Evolutionary conservation across 2,888 invertebrate genomes (phyloP), one percentile per base, ranked within the genome.

Genomic region (Hirtodrosophila confusa): DNA sequence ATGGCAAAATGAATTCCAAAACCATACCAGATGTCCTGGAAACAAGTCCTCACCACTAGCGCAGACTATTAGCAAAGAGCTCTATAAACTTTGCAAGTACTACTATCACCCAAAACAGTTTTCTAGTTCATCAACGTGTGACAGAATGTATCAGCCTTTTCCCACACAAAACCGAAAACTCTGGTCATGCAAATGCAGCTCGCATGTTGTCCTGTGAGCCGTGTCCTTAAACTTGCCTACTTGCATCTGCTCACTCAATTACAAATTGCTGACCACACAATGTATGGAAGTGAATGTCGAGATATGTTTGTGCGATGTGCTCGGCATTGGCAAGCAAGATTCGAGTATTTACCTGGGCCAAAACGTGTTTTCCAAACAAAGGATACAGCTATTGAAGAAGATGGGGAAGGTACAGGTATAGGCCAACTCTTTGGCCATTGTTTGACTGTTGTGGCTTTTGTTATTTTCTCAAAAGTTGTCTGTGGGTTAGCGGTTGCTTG

Each of bases 201-300:
- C 17, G 3, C 37, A n/a, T 73, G 69, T 65, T 48, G 23, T 48
- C 4, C 23, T 39, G 35, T 23, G 48, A 24, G 17, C 35, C 57
- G 64, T 57, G 51, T 36, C 11, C 39, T 45, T 41, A 33, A 61
- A 47, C 61, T 37, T 50, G 56, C 29, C 50, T 10, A 37, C 51
- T 41, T 49, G 41, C 43, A 53, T 35, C 51, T 58, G 69, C 44
- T 44, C 61, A 55, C 56, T 80, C 64, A 55, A 63, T 70, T 78
- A 65, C 49, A 58, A 77, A 80, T 58, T 78, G 79, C 80, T 73
- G 82, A 78, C 80, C 82, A 58, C 66, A 41, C 36, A 53, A 64
- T 44, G 47, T 41, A 41, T 33, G 40, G 54, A 76, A 69, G 76
- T 62, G 62, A 54, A 44, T 63, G 55, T 33, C 37, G 27, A 40